Percentiles rank a stretch among this genome's conserved stretches.
These are phyloP conservation scores for Aplodontia rufa DNA, from an alignment of 2,113 vertebrate species.

Conservation along the genomic window DNA sequence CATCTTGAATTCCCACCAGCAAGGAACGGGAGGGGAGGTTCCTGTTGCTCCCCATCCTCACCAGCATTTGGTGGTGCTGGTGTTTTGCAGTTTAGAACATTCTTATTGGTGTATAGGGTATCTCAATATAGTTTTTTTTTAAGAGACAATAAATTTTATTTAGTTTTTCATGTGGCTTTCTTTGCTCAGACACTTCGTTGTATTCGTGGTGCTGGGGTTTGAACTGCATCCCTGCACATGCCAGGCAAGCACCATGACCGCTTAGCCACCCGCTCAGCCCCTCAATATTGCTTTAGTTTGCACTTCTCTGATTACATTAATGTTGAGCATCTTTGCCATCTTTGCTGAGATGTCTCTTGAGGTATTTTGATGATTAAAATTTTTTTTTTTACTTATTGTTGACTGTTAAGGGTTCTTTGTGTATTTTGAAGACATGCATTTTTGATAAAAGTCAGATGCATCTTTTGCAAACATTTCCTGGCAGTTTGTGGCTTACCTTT, in stretches of 20 bases:
- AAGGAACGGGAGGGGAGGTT: too few species aligned
- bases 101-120: background rate
- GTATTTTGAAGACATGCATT: background rate
- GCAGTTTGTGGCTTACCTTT: background rate
- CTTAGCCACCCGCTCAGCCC: too few species aligned
- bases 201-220: too few species aligned
- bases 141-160: too few species aligned
- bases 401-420: background rate
- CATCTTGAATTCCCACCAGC: background rate
- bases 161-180: too few species aligned
- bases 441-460: background rate
- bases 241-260: too few species aligned
- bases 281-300: too few species aligned
- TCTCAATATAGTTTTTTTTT: background rate
- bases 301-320: background rate
- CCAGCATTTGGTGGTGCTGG: too few species aligned
- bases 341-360: background rate
- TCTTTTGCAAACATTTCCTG: background rate
- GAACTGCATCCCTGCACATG: too few species aligned
- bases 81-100: background rate
- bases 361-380: background rate
- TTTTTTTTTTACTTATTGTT: background rate
- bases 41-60: background rate
- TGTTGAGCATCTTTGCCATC: background rate
- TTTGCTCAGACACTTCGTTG: too few species aligned